Evolutionary conservation across 2,797 vertebrate species (phyloP), one percentile per base, ranked within the genome.

Genomic region (Podarcis lilfordi): DNA sequence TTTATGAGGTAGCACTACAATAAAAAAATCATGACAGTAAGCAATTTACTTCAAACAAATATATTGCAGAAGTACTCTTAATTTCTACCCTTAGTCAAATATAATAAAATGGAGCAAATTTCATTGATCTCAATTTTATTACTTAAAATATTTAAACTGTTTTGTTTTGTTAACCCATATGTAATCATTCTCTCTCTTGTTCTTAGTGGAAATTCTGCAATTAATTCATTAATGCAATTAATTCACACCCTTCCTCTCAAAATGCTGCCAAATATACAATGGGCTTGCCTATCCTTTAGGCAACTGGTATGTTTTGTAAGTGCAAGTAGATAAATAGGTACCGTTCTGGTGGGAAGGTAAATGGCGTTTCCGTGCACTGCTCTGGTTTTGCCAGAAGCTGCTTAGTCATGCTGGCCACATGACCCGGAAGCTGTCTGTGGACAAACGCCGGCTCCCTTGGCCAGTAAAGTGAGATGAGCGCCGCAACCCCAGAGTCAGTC

Each of bases 1-100:
- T 97, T 98, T 95, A 99, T 96, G 96, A 99, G 97, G 96, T 97
- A 98, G 95, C 96, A 97, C 99, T 99, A 91, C 94, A 96, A 96
- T 88, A 93, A 96, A 95, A 95, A 95, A 95, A 66, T 84, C 86
- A 92, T 87, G 55, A 92, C 50, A 95, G 90, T 92, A 92, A 96
- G 88, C 85, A 88, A 40, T 17, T 84, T 92, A 83, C 80, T 82
- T 80, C 27, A 3, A 66, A 69, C 13, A 10, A 78, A 55, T 2
- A 29, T 50, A 81, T 76, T 10, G 27, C 5, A 68, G 71, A 76
- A 68, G 40, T 80, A 37, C 61, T 75, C n/a, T 1, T 1, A 7
- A 19, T n/a, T 35, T 80, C 55, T 64, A 66, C 15, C 23, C 6
- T 82, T 29, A 74, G 32, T 74, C 50, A 55, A 17, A 37, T 35